Percentiles rank a stretch among this genome's conserved stretches.
Evolutionary conservation across 2,113 vertebrate genomes (phyloP).

Genomic region (Gallinago paraguaiae): DNA sequence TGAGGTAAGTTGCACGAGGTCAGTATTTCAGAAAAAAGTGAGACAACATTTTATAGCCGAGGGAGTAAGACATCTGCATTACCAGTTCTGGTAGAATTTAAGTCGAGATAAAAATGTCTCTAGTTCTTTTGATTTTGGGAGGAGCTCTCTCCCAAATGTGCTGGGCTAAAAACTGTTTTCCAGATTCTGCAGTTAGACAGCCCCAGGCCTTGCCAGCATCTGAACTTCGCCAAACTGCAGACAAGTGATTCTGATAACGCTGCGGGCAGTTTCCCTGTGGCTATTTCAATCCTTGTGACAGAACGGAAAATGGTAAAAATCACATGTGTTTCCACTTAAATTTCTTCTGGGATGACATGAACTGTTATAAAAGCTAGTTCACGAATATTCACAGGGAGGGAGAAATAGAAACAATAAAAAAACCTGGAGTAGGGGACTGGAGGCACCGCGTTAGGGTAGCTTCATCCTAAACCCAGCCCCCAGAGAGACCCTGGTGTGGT

Average conservation of each 20-base stretch:
- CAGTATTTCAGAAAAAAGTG: not conserved
- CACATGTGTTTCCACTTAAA: constrained; percentile 15
- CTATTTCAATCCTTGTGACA: constrained; percentile 13
- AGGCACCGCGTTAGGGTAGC: not conserved
- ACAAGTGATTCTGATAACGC: not conserved
- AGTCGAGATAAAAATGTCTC: not conserved
- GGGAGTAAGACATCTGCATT: not conserved
- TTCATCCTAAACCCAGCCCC: not conserved
- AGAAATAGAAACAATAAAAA: not conserved
- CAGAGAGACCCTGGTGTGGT: not conserved
- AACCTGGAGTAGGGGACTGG: not conserved
- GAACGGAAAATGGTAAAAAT: constrained; percentile 26
- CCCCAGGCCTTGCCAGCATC: not conserved
- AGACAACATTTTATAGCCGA: not conserved
- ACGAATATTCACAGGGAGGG: not conserved
- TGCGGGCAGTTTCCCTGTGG: not conserved
- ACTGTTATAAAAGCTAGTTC: not conserved
- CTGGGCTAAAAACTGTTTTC: not conserved
- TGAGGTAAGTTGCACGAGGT: not conserved
- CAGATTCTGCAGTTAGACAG: not conserved
- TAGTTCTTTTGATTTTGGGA: not conserved
- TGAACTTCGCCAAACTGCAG: not conserved
- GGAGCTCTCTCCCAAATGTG: not conserved
- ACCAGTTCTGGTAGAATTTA: not conserved
- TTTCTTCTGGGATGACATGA: constrained; percentile 25